Conservation (phyloP, 2,797 vertebrate species). For the Tragopan temminckii region DNA sequence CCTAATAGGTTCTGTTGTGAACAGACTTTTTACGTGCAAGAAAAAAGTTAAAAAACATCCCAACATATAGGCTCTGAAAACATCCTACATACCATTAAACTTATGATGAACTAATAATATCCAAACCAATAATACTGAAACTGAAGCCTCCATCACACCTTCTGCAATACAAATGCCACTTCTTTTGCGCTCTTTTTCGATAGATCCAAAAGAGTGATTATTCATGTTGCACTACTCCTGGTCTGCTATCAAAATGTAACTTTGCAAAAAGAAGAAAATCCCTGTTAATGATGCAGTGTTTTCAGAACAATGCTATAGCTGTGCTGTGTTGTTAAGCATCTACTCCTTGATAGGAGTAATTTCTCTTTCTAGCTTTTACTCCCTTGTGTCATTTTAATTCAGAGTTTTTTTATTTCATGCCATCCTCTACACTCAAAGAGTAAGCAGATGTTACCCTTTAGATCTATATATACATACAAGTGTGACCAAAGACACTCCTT, state of each 20-base stretch:
- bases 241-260: not conserved
- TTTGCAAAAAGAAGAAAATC: not conserved
- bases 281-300: not conserved
- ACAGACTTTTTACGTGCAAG: not conserved
- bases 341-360: not conserved
- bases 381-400: not conserved
- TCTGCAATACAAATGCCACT: not conserved
- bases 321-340: not conserved
- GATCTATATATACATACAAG: not conserved
- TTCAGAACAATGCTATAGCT: slow-evolving; percentile 19
- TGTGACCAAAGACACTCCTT: not conserved
- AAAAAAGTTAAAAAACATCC: not conserved
- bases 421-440: not conserved
- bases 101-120: not conserved
- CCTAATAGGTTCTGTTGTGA: not conserved
- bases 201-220: not conserved
- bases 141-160: not conserved
- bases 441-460: not conserved
- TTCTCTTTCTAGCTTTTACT: not conserved
- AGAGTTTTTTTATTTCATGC: not conserved
- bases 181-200: not conserved
- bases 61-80: not conserved
- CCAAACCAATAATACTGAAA: slow-evolving; percentile 10
- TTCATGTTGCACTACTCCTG: not conserved
- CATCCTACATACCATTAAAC: not conserved